Percentiles rank a stretch among this genome's conserved stretches.
Conservation (phyloP, 2,888 invertebrate genomes). For the Hypomecis punctinalis region DNA sequence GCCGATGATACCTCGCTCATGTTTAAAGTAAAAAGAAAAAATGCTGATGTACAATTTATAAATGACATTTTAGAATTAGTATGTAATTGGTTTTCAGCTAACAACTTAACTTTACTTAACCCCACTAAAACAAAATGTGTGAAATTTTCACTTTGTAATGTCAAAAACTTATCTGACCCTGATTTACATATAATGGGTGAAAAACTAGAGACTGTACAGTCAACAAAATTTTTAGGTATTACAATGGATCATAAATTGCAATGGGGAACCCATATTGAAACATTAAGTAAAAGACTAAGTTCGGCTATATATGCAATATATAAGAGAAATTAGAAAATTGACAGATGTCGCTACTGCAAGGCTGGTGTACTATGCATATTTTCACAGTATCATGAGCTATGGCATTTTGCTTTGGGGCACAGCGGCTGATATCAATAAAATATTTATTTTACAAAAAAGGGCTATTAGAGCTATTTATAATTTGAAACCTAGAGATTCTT, state of each 20-base stretch:
- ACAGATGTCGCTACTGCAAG: neutral
- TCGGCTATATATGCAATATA: neutral
- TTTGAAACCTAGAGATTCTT: neutral
- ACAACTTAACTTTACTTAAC: neutral
- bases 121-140: neutral
- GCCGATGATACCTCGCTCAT: too few relatives aligned
- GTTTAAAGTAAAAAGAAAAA: too few relatives aligned
- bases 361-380: neutral
- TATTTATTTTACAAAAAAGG: neutral
- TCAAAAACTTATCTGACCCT: neutral
- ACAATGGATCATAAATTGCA: neutral
- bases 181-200: neutral
- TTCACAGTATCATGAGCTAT: conserved; percentile 1
- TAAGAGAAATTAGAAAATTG: neutral
- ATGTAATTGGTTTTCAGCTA: neutral
- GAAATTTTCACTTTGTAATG: neutral
- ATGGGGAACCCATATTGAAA: neutral
- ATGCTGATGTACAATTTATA: too few relatives aligned
- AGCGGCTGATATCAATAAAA: neutral
- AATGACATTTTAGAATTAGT: too few relatives aligned
- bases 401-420: neutral
- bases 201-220: neutral
- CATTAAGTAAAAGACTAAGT: neutral
- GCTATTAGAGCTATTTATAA: neutral
- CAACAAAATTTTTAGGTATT: neutral